These are phyloP conservation scores for Ictalurus punctatus DNA, from an alignment of 2,113 vertebrate genomes.

Conservation along the genomic window DNA sequence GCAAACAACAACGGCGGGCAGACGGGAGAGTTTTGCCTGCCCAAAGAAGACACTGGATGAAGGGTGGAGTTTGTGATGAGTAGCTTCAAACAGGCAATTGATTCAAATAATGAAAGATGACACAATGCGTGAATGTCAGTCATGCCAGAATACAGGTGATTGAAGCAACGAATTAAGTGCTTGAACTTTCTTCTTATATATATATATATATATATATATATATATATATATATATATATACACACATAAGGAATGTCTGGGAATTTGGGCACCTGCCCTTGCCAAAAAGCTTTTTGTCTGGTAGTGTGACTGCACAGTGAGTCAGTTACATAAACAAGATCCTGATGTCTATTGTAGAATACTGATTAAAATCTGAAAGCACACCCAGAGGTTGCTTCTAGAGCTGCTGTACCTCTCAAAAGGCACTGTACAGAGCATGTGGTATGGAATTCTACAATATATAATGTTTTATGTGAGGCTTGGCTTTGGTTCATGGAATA, in stretches of 20 bases:
- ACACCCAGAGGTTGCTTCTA: background rate
- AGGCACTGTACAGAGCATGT: background rate
- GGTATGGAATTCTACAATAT: background rate
- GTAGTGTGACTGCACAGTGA: background rate
- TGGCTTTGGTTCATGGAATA: background rate
- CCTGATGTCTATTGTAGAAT: background rate
- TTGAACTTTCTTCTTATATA: background rate
- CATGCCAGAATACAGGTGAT: background rate
- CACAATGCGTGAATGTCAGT: background rate
- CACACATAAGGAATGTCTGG: background rate
- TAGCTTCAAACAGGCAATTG: background rate
- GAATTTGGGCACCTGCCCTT: background rate
- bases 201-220: background rate
- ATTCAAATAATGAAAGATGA: background rate
- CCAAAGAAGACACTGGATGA: background rate
- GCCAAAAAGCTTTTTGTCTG: background rate
- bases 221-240: background rate
- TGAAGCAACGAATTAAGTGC: background rate
- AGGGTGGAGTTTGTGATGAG: background rate
- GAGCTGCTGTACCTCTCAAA: background rate
- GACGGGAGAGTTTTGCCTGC: background rate
- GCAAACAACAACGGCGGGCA: conserved; percentile 10
- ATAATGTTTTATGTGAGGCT: background rate
- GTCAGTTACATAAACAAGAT: conserved; percentile 10
- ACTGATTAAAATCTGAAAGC: conserved; percentile 24